A percentile compares a stretch with the other conserved stretches of the same genome.
Conservation (phyloP, 1,140 invertebrate genomes). For the Calosoma granatense region DNA sequence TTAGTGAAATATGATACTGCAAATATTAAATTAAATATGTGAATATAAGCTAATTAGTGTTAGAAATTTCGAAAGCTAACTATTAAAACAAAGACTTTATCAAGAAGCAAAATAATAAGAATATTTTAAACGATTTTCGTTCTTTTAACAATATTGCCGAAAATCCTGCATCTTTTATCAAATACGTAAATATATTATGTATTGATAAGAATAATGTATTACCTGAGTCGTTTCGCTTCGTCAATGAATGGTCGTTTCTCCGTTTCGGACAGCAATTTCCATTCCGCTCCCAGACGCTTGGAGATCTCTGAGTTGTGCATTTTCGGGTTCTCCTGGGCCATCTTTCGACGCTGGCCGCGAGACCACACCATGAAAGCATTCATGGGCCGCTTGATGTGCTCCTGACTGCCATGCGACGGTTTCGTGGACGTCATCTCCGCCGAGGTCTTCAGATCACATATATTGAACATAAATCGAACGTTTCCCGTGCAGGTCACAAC, state of each 20-base stretch:
- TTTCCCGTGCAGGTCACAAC: too few species aligned
- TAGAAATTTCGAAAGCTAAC: too few species aligned
- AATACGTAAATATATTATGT: too few species aligned
- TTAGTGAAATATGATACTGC: too few species aligned
- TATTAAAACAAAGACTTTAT: too few species aligned
- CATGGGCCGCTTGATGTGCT: conserved; percentile 85
- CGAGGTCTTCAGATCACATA: background rate
- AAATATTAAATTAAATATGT: too few species aligned
- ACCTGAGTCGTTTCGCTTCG: conserved; percentile 88
- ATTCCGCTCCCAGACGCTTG: conserved; percentile 78
- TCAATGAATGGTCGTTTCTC: conserved; percentile 95
- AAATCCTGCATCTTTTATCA: too few species aligned
- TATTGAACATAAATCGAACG: background rate
- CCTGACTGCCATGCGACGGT: conserved; percentile 36
- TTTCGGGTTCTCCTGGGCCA: conserved; percentile 97
- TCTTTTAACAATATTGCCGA: too few species aligned
- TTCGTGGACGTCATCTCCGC: conserved; percentile 30
- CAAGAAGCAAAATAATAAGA: too few species aligned
- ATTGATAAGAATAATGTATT: too few species aligned
- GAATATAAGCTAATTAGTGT: too few species aligned
- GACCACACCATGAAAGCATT: conserved; percentile 94
- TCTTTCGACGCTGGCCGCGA: conserved; percentile 78
- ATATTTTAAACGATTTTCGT: too few species aligned
- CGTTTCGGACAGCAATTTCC: conserved; percentile 79
- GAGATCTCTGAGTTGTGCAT: conserved; percentile 96